Percentiles rank a stretch among this genome's conserved stretches.
phyloP scores from a whole-genome alignment of 2,113 vertebrate genomes.

The Actenoides hombroni region DNA sequence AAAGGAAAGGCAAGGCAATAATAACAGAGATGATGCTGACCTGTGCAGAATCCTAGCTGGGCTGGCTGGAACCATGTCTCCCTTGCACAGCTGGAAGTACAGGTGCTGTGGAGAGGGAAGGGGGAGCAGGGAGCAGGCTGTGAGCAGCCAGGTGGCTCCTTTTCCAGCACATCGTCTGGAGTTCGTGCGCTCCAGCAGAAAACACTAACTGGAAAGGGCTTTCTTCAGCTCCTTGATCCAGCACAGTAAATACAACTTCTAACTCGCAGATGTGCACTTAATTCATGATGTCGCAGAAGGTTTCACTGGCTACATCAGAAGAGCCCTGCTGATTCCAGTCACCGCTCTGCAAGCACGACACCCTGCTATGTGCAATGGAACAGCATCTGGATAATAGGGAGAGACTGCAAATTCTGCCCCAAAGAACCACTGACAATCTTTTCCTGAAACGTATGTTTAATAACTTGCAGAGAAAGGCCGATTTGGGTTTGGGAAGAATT shows the following conservation, averaged over 20 bases:
- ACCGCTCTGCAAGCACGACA: neutral
- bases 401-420: neutral
- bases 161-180: neutral
- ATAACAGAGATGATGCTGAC: neutral
- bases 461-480: neutral
- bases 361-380: neutral
- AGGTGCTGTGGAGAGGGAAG: neutral
- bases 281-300: neutral
- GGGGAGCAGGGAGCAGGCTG: neutral
- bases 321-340: neutral
- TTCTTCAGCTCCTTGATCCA: neutral
- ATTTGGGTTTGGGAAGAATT: neutral
- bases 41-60: neutral
- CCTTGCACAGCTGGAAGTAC: neutral
- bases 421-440: neutral
- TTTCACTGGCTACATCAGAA: neutral
- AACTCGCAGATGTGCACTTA: neutral
- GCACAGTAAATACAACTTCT: neutral
- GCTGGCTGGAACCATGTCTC: neutral
- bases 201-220: neutral
- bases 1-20: neutral
- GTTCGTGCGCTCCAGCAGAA: neutral
- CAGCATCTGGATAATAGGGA: fast-evolving
- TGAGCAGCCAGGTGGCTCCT: neutral
- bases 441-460: neutral